phyloP scores from a whole-genome alignment of 1,140 invertebrate species.

The Nephila pilipes region DNA sequence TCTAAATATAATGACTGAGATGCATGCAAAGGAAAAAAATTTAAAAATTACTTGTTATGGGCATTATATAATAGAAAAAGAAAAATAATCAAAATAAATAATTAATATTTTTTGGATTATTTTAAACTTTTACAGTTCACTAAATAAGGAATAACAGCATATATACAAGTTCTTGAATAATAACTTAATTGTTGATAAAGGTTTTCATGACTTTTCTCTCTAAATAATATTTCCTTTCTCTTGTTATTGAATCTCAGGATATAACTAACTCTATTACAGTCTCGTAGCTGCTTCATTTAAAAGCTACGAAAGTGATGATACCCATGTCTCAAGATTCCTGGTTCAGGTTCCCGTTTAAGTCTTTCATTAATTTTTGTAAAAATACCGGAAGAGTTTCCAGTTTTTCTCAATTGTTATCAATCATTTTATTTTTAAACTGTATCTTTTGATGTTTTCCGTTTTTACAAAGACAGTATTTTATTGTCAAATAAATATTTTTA shows the following conservation, averaged over 20 bases:
- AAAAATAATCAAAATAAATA: too few relatives aligned
- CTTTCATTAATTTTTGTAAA: slow-evolving; percentile 72
- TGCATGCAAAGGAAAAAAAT: too few relatives aligned
- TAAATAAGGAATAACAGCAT: too few relatives aligned
- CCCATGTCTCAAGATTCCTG: slow-evolving; percentile 63
- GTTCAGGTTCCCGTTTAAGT: slow-evolving; percentile 55
- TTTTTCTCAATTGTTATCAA: slow-evolving; percentile 75
- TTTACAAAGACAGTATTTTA: slow-evolving; percentile 76
- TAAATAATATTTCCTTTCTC: not conserved
- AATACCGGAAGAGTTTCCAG: slow-evolving; percentile 64
- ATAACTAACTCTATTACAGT: slow-evolving; percentile 35
- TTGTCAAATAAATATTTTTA: slow-evolving; percentile 75
- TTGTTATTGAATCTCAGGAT: slow-evolving; percentile 54
- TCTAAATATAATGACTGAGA: too few relatives aligned
- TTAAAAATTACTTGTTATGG: too few relatives aligned
- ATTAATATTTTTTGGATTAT: too few relatives aligned
- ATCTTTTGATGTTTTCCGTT: slow-evolving; percentile 76
- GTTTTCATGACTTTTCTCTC: not conserved
- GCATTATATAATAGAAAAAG: too few relatives aligned
- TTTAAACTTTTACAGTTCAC: too few relatives aligned
- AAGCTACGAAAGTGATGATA: slow-evolving; percentile 41
- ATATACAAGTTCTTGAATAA: too few relatives aligned
- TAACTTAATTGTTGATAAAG: not conserved
- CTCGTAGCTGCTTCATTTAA: slow-evolving; percentile 66
- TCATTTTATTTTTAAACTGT: slow-evolving; percentile 76